Evolutionary conservation across 2,888 invertebrate genomes (phyloP).

Genomic region (Eristalis intricaria): DNA sequence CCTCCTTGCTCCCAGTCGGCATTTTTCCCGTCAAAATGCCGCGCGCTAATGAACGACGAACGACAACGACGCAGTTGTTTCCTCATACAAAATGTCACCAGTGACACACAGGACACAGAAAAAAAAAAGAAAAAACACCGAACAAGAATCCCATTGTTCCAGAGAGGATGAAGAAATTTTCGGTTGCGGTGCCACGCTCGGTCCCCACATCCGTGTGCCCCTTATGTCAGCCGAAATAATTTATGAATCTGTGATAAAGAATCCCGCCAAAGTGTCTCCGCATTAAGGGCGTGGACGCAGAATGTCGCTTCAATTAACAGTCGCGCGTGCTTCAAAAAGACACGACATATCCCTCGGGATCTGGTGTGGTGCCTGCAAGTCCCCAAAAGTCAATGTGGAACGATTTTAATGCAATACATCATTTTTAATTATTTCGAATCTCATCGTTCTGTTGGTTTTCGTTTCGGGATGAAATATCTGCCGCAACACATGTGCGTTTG

Average conservation of each 20-base stretch:
- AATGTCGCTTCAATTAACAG: constrained; percentile 63
- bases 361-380: constrained; percentile 4
- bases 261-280: constrained; percentile 51
- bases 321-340: constrained; percentile 67
- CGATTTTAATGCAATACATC: constrained; percentile 59
- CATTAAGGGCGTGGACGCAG: constrained; percentile 30
- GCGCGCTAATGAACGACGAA: too few relatives aligned
- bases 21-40: too few relatives aligned
- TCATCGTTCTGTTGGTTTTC: constrained; percentile 1
- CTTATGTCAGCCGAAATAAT: constrained; percentile 40
- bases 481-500: constrained; percentile 15
- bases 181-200: neutral
- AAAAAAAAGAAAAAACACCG: neutral
- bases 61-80: neutral
- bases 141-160: constrained; percentile 53
- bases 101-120: neutral
- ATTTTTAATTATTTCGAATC: constrained; percentile 52
- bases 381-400: constrained; percentile 48
- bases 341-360: constrained; percentile 12
- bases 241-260: constrained; percentile 48
- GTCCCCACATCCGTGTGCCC: constrained; percentile 45
- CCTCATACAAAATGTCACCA: constrained; percentile 39
- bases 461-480: constrained; percentile 26
- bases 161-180: neutral
- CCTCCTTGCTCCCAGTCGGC: too few relatives aligned